Conservation (phyloP, 2,113 vertebrate species). For the Neodon shergylaensis region DNA sequence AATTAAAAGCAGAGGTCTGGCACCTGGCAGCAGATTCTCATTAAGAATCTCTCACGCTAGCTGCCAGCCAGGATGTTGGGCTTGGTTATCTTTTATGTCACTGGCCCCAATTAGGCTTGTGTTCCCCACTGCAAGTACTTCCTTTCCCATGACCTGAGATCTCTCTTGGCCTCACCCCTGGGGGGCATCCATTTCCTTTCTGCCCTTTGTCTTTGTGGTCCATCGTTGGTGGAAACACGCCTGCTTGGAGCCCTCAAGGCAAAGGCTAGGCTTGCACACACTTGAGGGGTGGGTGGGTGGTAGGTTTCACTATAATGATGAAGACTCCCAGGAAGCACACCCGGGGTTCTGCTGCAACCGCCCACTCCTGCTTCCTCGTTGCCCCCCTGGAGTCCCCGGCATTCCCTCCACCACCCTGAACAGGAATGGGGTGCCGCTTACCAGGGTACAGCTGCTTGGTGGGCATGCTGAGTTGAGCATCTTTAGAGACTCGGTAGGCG, state of each 20-base stretch:
- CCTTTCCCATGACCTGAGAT: background rate
- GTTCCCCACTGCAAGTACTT: background rate
- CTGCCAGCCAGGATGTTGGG: background rate
- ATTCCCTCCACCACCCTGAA: too few relatives aligned
- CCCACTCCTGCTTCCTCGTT: accelerated
- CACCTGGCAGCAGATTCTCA: background rate
- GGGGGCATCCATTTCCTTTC: accelerated
- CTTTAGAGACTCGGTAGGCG: slow-evolving; percentile 95
- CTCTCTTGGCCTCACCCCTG: accelerated
- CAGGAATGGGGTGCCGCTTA: slow-evolving; percentile 71
- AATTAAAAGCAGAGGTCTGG: background rate
- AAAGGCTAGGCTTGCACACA: accelerated
- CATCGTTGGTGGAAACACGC: accelerated
- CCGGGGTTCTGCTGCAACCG: accelerated
- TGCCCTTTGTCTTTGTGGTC: background rate
- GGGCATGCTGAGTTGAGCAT: slow-evolving; percentile 96
- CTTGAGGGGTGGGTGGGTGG: accelerated
- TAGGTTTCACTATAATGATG: accelerated
- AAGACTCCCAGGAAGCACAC: background rate
- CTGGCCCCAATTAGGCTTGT: background rate
- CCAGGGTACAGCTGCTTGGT: slow-evolving; percentile 95
- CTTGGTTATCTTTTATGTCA: background rate
- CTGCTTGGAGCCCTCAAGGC: accelerated
- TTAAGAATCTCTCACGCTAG: background rate
- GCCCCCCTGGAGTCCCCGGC: accelerated